Percentiles rank a stretch among this genome's conserved stretches.
These are phyloP conservation scores for Semnopithecus entellus DNA, from an alignment of 2,113 vertebrate genomes.

Conservation along the genomic window DNA sequence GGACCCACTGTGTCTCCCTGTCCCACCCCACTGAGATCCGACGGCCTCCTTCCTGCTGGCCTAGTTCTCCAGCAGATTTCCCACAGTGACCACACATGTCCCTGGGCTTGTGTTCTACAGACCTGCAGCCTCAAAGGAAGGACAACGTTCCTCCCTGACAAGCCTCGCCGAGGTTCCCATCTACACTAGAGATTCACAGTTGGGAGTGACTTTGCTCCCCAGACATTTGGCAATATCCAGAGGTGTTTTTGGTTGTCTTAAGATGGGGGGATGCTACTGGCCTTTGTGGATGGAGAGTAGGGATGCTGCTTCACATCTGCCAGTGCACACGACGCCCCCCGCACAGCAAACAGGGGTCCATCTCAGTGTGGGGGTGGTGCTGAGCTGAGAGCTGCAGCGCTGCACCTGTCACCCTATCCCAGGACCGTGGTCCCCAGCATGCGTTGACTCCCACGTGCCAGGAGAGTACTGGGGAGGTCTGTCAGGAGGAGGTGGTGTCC, in stretches of 20 bases:
- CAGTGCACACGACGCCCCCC: fast-evolving
- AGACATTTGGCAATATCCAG: neutral
- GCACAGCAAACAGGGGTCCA: fast-evolving
- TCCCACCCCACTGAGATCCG: neutral
- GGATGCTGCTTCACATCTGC: too few species aligned
- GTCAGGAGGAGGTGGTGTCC: neutral
- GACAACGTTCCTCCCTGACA: neutral
- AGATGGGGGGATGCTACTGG: neutral
- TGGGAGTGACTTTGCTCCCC: neutral
- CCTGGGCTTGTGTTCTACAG: neutral
- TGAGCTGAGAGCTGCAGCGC: fast-evolving
- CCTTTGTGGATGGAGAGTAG: too few species aligned
- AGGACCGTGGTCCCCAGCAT: too few species aligned
- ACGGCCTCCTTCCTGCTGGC: too few species aligned
- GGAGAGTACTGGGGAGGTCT: neutral
- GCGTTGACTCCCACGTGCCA: neutral
- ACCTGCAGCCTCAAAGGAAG: neutral
- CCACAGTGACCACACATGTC: neutral
- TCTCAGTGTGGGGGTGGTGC: neutral
- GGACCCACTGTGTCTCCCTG: neutral
- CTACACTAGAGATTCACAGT: too few species aligned
- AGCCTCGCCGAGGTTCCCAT: neutral
- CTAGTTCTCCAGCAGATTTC: neutral
- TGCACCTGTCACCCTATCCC: fast-evolving
- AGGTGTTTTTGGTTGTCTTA: neutral